These are phyloP conservation scores for Penaeus japonicus DNA, from an alignment of 1,140 invertebrate genomes.

Conservation along the genomic window DNA sequence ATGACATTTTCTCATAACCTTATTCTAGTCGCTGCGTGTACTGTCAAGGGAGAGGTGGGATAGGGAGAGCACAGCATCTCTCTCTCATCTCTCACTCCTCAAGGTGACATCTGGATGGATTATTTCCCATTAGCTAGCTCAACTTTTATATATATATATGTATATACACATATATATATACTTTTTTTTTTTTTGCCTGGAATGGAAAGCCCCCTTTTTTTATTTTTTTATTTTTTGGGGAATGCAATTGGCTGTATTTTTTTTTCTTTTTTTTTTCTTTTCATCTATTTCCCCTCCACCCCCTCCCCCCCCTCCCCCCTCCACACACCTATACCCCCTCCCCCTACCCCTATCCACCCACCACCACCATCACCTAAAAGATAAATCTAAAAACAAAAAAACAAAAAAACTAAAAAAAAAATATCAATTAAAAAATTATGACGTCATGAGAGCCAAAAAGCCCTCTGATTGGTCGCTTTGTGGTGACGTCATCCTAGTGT, in stretches of 20 bases:
- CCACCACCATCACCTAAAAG: too few relatives aligned
- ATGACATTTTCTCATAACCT: neutral
- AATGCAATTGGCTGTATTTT: neutral
- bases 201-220: too few relatives aligned
- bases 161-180: too few relatives aligned
- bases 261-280: neutral
- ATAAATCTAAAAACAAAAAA: too few relatives aligned
- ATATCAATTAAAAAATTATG: neutral
- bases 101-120: too few relatives aligned
- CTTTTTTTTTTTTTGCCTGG: too few relatives aligned
- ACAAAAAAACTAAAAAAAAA: too few relatives aligned
- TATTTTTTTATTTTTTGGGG: too few relatives aligned
- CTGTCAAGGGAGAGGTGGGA: neutral
- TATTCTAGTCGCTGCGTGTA: neutral
- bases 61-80: neutral
- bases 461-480: neutral
- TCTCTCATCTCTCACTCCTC: neutral
- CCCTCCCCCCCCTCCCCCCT: neutral
- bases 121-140: too few relatives aligned
- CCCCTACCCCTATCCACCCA: too few relatives aligned
- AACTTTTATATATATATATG: too few relatives aligned
- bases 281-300: neutral
- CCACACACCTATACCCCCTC: too few relatives aligned
- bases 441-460: neutral
- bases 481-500: conserved; percentile 28